Evolutionary conservation across 2,888 invertebrate species (phyloP).

Genomic region (Tenthredo livida): DNA sequence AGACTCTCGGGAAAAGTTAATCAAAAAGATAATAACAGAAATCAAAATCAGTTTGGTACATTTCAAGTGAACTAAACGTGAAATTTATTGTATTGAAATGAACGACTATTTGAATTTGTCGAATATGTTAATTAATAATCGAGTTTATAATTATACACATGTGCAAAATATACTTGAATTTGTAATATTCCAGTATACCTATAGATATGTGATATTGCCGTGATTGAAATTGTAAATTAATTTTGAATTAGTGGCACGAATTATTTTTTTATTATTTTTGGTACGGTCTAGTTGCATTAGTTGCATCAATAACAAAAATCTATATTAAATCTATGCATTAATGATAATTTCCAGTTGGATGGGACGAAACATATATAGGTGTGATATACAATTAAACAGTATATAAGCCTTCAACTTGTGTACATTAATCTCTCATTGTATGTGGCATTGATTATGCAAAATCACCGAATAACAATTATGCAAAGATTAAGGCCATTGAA

Average conservation of each 20-base stretch:
- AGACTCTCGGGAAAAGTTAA: not conserved
- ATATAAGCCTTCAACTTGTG: not conserved
- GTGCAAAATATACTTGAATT: not conserved
- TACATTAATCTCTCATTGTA: not conserved
- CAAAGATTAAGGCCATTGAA: not conserved
- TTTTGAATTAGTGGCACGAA: not conserved
- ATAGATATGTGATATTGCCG: not conserved
- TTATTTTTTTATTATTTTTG: not conserved
- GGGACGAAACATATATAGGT: not conserved
- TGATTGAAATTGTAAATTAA: conserved; percentile 7
- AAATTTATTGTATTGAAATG: not conserved
- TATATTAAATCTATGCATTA: not conserved
- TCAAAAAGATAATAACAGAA: not conserved
- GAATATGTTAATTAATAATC: not conserved
- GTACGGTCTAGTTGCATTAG: not conserved
- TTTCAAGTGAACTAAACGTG: not conserved
- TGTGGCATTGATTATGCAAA: not conserved
- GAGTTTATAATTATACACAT: not conserved
- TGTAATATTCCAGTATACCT: not conserved
- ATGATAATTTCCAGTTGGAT: not conserved
- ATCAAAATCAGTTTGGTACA: not conserved
- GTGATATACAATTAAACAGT: not conserved
- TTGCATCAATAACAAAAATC: not conserved
- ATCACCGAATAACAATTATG: not conserved
- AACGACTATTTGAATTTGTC: not conserved